Conservation (phyloP, 2,888 invertebrate genomes). For the Acleris laterana region DNA sequence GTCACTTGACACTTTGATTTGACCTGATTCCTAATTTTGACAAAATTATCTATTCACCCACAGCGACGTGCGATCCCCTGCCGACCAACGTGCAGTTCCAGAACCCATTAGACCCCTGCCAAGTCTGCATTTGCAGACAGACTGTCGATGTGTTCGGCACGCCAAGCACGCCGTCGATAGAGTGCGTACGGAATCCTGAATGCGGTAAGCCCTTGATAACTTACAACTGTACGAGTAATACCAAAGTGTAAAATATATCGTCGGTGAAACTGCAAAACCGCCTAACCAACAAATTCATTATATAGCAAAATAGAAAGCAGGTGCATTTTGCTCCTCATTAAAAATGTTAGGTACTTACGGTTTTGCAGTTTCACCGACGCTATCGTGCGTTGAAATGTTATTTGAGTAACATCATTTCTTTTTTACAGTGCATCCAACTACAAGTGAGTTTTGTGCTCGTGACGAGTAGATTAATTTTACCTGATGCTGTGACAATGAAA, state of each 20-base stretch:
- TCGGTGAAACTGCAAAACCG: too few relatives aligned
- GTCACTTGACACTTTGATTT: neutral
- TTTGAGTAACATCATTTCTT: neutral
- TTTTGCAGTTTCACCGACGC: too few relatives aligned
- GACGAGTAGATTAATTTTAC: neutral
- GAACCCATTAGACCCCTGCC: slow-evolving; percentile 71
- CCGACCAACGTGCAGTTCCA: slow-evolving; percentile 61
- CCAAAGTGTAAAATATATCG: too few relatives aligned
- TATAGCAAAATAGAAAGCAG: too few relatives aligned
- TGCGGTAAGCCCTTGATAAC: slow-evolving; percentile 55
- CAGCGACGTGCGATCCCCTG: slow-evolving; percentile 61
- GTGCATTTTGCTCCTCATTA: too few relatives aligned
- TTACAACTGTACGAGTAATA: neutral
- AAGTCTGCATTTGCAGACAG: slow-evolving; percentile 62
- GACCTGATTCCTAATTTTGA: neutral
- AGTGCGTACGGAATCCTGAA: slow-evolving; percentile 60
- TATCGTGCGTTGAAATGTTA: too few relatives aligned
- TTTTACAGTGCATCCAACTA: slow-evolving; percentile 47
- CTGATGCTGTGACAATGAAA: too few relatives aligned
- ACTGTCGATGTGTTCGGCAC: slow-evolving; percentile 46
- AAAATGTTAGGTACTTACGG: too few relatives aligned
- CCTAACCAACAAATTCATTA: too few relatives aligned
- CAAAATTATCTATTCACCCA: slow-evolving; percentile 23
- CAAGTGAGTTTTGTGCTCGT: slow-evolving; percentile 48
- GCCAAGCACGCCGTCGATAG: slow-evolving; percentile 52